phyloP scores from a whole-genome alignment of 2,888 invertebrate species.

The Tribolium freemani region DNA sequence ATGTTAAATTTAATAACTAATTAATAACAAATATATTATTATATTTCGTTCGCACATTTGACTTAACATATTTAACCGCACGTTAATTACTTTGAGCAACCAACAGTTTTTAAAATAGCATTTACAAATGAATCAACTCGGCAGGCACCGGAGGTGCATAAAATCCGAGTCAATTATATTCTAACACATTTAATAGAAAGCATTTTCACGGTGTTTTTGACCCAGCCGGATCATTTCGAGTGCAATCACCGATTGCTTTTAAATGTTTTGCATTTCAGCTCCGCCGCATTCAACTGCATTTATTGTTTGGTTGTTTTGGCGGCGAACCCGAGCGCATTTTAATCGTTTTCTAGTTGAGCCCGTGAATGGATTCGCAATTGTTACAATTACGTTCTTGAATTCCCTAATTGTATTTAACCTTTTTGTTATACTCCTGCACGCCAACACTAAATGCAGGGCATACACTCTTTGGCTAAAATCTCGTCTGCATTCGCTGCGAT shows the following conservation, averaged over 20 bases:
- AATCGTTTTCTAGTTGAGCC: slow-evolving; percentile 24
- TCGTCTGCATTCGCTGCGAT: slow-evolving; percentile 12
- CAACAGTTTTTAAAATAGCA: too few species aligned
- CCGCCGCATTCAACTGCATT: slow-evolving; percentile 21
- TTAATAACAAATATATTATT: too few species aligned
- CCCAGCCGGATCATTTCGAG: slow-evolving; percentile 11
- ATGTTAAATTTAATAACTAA: too few species aligned
- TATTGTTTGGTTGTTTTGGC: slow-evolving; percentile 32
- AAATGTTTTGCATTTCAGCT: slow-evolving; percentile 29
- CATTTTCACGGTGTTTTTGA: slow-evolving; percentile 8
- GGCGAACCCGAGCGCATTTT: slow-evolving; percentile 32
- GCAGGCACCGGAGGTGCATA: background rate
- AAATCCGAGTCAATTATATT: slow-evolving; percentile 1
- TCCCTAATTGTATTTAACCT: slow-evolving; percentile 29
- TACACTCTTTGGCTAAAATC: background rate
- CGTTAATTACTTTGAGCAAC: too few species aligned
- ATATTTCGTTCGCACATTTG: too few species aligned
- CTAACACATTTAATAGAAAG: slow-evolving; percentile 4
- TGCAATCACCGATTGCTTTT: slow-evolving; percentile 31
- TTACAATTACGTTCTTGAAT: slow-evolving; percentile 32
- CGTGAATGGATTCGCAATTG: slow-evolving; percentile 30
- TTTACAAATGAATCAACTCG: background rate
- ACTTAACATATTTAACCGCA: too few species aligned
- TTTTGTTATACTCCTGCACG: slow-evolving; percentile 5
- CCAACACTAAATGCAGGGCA: background rate